Evolutionary conservation across 2,113 vertebrate species (phyloP).

Genomic region (Notarius quadriscutis): DNA sequence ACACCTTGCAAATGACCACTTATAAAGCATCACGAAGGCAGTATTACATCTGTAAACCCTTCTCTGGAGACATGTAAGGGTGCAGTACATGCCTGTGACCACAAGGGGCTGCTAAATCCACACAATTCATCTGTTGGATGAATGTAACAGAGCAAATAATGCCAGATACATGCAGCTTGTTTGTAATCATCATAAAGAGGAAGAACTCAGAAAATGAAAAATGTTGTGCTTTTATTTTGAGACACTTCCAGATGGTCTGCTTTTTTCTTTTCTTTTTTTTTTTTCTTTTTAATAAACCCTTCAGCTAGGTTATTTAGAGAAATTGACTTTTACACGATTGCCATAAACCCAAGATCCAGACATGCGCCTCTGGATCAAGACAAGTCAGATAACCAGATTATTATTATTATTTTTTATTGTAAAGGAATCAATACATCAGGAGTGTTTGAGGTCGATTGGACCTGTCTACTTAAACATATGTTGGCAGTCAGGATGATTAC

Average conservation of each 20-base stretch:
- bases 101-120: conserved; percentile 18
- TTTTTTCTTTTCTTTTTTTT: not conserved
- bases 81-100: not conserved
- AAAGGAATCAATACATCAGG: conserved; percentile 1
- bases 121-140: not conserved
- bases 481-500: conserved; percentile 1
- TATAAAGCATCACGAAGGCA: not conserved
- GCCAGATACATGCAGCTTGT: not conserved
- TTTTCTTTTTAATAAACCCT: not conserved
- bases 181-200: not conserved
- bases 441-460: not conserved
- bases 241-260: not conserved
- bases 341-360: not conserved
- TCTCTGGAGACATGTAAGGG: not conserved
- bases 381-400: not conserved
- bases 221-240: too few species aligned
- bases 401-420: not conserved
- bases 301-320: too few species aligned
- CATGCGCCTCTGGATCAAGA: not conserved
- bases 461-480: not conserved
- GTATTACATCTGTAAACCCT: not conserved
- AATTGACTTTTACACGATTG: not conserved
- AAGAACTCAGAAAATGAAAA: too few species aligned
- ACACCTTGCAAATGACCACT: not conserved
- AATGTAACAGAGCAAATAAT: not conserved